phyloP scores from a whole-genome alignment of 2,888 invertebrate species.

The Napeogenes inachia region DNA sequence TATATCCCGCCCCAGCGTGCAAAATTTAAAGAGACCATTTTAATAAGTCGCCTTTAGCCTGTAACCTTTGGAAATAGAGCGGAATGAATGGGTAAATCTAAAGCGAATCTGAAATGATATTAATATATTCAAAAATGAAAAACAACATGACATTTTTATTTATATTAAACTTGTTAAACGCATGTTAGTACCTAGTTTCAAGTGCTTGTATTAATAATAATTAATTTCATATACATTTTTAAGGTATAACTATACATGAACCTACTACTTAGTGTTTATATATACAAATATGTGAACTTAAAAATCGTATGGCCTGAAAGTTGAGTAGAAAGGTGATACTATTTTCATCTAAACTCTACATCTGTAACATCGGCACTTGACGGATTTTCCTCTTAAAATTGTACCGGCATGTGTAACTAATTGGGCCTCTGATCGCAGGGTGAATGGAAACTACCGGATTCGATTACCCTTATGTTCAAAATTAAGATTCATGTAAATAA shows the following conservation, averaged over 20 bases:
- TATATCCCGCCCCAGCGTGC: slow-evolving; percentile 65
- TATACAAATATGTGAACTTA: no score
- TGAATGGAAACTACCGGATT: slow-evolving; percentile 69
- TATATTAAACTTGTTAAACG: no score
- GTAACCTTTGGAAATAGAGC: slow-evolving; percentile 43
- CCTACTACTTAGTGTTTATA: no score
- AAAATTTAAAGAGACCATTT: slow-evolving; percentile 73
- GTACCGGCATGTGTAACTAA: slow-evolving; percentile 62
- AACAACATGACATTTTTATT: not conserved
- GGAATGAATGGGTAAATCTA: slow-evolving; percentile 22
- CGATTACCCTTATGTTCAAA: not conserved
- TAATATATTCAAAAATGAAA: slow-evolving; percentile 30
- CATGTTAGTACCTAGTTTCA: no score
- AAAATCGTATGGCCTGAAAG: not conserved
- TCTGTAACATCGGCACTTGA: slow-evolving; percentile 1
- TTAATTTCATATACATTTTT: no score
- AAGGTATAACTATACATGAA: no score
- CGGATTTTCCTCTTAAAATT: slow-evolving; percentile 48
- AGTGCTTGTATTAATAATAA: no score
- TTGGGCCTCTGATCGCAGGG: slow-evolving; percentile 51
- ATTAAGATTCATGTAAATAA: not conserved
- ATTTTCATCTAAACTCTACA: no score
- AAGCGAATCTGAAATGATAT: not conserved
- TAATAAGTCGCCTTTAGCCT: slow-evolving; percentile 71
- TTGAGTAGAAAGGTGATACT: not conserved